Percentiles rank a stretch among this genome's conserved stretches.
These are phyloP conservation scores for Notiomystis cincta DNA, from an alignment of 2,113 vertebrate species.

Conservation along the genomic window DNA sequence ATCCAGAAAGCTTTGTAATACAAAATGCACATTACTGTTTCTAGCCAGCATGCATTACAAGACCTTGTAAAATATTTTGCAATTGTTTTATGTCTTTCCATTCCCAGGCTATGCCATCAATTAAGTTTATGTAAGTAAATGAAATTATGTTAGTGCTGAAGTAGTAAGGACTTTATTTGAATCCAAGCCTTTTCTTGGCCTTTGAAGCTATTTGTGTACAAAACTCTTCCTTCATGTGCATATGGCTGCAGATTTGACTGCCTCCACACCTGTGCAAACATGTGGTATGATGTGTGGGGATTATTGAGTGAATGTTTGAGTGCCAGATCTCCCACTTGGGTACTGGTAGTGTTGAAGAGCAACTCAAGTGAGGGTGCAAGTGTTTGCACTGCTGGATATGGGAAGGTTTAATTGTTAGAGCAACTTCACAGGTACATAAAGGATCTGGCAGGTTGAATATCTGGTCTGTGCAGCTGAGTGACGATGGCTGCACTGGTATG, in stretches of 20 bases:
- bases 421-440: neutral
- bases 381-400: neutral
- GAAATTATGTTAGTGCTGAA: neutral
- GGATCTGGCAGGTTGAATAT: neutral
- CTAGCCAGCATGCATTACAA: neutral
- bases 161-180: neutral
- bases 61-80: constrained; percentile 5
- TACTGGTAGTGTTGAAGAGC: neutral
- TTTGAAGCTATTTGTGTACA: constrained; percentile 28
- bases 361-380: neutral
- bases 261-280: neutral
- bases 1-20: neutral
- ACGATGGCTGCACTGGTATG: neutral
- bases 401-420: neutral
- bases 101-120: neutral
- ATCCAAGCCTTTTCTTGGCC: neutral
- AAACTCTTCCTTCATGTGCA: neutral
- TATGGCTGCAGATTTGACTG: neutral
- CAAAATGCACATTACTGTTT: neutral
- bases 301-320: neutral
- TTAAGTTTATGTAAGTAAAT: neutral
- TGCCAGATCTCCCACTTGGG: neutral
- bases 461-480: neutral
- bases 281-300: neutral
- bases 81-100: constrained; percentile 38